A percentile compares a stretch with the other conserved stretches of the same genome.
Evolutionary conservation across 2,797 vertebrate species (phyloP).

Genomic region (Aselliscus stoliczkanus): DNA sequence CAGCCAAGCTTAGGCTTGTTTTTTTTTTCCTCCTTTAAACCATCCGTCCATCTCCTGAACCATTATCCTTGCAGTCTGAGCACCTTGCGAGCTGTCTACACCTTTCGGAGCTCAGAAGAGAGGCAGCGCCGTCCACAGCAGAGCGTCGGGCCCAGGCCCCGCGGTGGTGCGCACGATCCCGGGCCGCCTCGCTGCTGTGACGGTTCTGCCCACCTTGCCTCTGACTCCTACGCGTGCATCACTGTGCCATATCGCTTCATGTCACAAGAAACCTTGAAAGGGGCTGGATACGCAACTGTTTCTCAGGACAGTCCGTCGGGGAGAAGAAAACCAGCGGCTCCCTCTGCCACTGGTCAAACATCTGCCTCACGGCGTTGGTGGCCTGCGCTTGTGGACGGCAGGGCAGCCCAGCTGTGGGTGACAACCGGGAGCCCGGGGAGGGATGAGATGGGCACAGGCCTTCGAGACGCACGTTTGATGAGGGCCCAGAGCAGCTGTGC

Average conservation of each 20-base stretch:
- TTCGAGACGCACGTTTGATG: fast-evolving
- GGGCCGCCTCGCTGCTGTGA: too few species aligned
- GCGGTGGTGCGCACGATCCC: fast-evolving
- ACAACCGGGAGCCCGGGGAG: fast-evolving
- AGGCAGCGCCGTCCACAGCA: neutral
- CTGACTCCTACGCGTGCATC: fast-evolving
- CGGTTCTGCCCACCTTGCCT: neutral
- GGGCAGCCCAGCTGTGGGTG: fast-evolving
- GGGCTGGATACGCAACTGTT: neutral
- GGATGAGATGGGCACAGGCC: fast-evolving
- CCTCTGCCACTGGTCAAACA: fast-evolving
- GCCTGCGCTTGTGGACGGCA: fast-evolving
- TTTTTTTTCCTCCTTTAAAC: neutral
- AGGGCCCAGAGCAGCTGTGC: fast-evolving
- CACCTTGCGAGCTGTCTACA: neutral
- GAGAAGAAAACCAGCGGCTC: neutral
- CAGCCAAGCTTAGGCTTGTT: neutral
- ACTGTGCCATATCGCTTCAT: too few species aligned
- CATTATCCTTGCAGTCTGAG: neutral
- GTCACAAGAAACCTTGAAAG: too few species aligned
- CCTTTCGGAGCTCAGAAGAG: neutral
- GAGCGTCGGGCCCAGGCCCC: neutral
- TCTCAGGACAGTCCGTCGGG: neutral
- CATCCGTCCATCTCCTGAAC: neutral
- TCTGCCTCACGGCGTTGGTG: neutral